Evolutionary conservation across 2,113 vertebrate species (phyloP).

Genomic region (Oxyruncus cristatus): DNA sequence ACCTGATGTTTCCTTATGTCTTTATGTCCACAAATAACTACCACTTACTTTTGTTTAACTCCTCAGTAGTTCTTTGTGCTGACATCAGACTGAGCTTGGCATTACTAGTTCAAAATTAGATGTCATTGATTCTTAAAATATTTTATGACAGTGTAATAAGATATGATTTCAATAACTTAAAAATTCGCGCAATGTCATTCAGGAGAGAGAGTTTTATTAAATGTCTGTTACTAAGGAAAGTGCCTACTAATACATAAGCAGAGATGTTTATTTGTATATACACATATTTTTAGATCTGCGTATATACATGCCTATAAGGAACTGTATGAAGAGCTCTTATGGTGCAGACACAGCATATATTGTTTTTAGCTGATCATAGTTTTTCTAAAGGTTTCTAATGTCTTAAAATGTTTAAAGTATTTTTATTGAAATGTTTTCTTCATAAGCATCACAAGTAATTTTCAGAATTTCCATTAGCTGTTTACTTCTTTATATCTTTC

Average conservation of each 20-base stretch:
- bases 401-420: neutral
- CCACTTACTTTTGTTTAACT: neutral
- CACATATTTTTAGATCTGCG: neutral
- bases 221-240: neutral
- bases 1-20: neutral
- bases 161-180: neutral
- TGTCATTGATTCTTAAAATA: neutral
- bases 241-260: neutral
- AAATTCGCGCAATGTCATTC: neutral
- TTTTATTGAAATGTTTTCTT: neutral
- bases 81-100: neutral
- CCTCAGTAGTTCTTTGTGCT: neutral
- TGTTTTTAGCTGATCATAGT: neutral
- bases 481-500: neutral
- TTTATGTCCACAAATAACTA: neutral
- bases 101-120: neutral
- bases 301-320: neutral
- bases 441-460: neutral
- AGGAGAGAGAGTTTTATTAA: neutral
- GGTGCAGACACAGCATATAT: neutral
- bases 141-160: neutral
- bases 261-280: neutral
- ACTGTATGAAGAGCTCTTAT: neutral
- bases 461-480: neutral
- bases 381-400: neutral